Percentiles rank a stretch among this genome's conserved stretches.
phyloP scores from a whole-genome alignment of 2,113 vertebrate species.

The Columba janthina region DNA sequence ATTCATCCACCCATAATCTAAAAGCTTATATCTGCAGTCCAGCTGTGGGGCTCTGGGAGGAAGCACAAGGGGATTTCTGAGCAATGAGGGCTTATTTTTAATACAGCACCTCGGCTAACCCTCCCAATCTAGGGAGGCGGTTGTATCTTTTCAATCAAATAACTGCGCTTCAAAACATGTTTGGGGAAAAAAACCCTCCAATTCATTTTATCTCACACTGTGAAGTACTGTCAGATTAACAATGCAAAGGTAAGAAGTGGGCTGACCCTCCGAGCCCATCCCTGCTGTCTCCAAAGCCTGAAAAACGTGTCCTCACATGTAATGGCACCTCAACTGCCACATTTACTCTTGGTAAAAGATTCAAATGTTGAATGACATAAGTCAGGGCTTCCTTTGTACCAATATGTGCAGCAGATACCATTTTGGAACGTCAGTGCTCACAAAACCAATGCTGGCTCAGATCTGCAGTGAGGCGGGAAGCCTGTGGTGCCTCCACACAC shows the following conservation, averaged over 20 bases:
- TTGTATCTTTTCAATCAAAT: neutral
- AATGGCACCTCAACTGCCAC: accelerated
- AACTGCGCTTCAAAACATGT: neutral
- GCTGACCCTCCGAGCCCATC: neutral
- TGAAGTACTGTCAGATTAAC: neutral
- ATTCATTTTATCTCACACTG: neutral
- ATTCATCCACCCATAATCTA: neutral
- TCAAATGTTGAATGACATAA: neutral
- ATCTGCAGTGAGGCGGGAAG: neutral
- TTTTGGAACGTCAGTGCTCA: neutral
- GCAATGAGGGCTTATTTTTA: neutral
- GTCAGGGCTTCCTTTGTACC: neutral
- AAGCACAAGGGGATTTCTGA: neutral
- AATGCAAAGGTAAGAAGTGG: neutral
- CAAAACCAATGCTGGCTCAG: neutral
- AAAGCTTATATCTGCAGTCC: constrained; percentile 6
- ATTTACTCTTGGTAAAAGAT: neutral
- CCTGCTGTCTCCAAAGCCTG: neutral
- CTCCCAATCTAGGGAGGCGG: neutral
- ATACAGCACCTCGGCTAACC: neutral
- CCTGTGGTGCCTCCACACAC: neutral
- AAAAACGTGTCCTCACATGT: neutral
- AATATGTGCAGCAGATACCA: neutral
- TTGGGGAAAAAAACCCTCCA: neutral
- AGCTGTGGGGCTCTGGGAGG: neutral